Evolutionary conservation across 2,113 vertebrate genomes (phyloP), one percentile per base, ranked within the genome.

Genomic region (Pangasianodon hypophthalmus): DNA sequence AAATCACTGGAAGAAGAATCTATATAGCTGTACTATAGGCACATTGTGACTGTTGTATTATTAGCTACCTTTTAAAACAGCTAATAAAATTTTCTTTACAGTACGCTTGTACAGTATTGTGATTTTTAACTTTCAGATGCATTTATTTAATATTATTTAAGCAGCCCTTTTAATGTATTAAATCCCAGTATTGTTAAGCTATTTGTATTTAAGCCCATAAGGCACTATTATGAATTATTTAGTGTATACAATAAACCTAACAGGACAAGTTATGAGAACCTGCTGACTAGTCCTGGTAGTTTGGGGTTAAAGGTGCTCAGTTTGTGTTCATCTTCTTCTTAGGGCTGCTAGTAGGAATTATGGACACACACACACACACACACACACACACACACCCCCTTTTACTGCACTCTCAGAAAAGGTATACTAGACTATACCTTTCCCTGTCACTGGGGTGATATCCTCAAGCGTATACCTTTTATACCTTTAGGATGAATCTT

Each of bases 61-160:
- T 95, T 96, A 95, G 96, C 32, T 95, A 96, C 94, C 91, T 95
- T 96, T 97, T 95, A 94, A 97, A 93, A 95, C 89, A 92, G 96
- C 92, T 91, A 95, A 98, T 97, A 97, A 98, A 96, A 98, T 96
- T 96, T 93, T 98, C 98, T 99, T 98, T 98, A 97, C 96, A 96
- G 84, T 97, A 97, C 50, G 79, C 90, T 91, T 93, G 88, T 19
- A 46, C 16, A 19, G 16, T 58, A 7, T 48, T 67, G 18, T 9
- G 81, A 14, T 37, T 60, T 60, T 50, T 60, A 18, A n/a, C 6
- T 54, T 54, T 58, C 5, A 48, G 4, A 52, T 50, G 77, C 10
- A 83, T 58, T 58, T 19, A 50, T 80, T 50, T n/a, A 50, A n/a
- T n/a, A 79, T 77, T 50, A 71, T 44, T 77, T 24, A 3, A 46